Percentiles rank a stretch among this genome's conserved stretches.
Conservation (phyloP, 1,140 invertebrate species). For the Ceratosolen fusciceps region DNA sequence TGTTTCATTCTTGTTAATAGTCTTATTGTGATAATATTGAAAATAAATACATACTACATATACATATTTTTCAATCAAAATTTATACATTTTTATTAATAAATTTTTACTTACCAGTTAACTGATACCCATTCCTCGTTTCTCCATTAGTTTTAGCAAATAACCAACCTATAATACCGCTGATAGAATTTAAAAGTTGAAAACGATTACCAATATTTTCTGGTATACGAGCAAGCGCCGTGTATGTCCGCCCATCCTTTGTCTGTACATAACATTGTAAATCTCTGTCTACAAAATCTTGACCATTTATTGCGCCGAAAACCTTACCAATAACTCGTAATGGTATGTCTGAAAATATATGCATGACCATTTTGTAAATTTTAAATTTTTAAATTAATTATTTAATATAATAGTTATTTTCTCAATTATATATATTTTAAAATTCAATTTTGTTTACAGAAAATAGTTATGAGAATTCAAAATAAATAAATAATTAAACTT, state of each 20-base stretch:
- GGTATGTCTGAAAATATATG: constrained; percentile 77
- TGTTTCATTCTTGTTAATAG: too few relatives aligned
- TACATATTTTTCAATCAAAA: too few relatives aligned
- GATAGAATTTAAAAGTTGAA: constrained; percentile 85
- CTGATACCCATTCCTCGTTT: constrained; percentile 89
- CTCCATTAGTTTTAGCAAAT: constrained; percentile 84
- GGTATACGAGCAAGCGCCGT: constrained; percentile 89
- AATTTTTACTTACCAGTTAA: constrained; percentile 83
- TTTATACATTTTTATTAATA: too few relatives aligned
- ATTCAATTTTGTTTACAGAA: neutral
- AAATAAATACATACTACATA: too few relatives aligned
- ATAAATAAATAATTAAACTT: constrained; percentile 49
- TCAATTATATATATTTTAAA: too few relatives aligned
- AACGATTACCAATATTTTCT: constrained; percentile 79
- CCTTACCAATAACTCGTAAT: constrained; percentile 87
- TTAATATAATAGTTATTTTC: too few relatives aligned
- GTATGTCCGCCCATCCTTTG: constrained; percentile 89
- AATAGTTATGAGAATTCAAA: neutral
- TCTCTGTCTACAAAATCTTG: constrained; percentile 82
- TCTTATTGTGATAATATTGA: too few relatives aligned
- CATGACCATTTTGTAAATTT: neutral
- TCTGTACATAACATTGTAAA: constrained; percentile 93
- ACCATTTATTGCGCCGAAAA: constrained; percentile 86
- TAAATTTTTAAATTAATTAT: neutral
- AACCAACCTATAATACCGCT: constrained; percentile 91